Conservation (phyloP, 2,797 vertebrate species). For the Myoxocephalus aenaeus region DNA sequence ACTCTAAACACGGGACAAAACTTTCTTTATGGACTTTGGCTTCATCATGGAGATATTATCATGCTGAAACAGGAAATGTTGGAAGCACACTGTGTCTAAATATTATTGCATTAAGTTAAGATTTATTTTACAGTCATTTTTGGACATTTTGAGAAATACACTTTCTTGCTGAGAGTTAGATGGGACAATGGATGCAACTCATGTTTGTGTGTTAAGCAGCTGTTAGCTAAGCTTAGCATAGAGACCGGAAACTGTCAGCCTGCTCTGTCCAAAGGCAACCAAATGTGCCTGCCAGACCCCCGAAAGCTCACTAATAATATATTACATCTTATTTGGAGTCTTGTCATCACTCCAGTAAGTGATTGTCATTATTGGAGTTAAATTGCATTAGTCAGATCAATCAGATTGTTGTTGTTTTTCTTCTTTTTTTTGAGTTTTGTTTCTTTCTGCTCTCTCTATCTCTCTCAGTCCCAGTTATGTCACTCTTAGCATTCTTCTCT, state of each 20-base stretch:
- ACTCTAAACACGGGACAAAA: background rate
- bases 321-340: background rate
- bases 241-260: background rate
- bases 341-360: background rate
- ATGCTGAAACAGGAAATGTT: background rate
- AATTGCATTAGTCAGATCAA: slow-evolving; percentile 17
- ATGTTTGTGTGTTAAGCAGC: background rate
- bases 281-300: background rate
- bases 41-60: background rate
- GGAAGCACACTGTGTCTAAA: background rate
- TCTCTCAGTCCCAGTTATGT: background rate
- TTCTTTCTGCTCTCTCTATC: too few relatives aligned
- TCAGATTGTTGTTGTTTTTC: slow-evolving; percentile 10
- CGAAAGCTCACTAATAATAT: background rate
- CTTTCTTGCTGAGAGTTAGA: too few relatives aligned
- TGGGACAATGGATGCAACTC: background rate
- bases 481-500: slow-evolving; percentile 5
- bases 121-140: background rate
- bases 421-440: background rate
- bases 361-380: background rate
- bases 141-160: background rate
- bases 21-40: background rate
- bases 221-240: background rate
- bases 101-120: background rate
- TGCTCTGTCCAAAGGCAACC: background rate